A percentile compares a stretch with the other conserved stretches of the same genome.
Evolutionary conservation across 2,797 vertebrate species (phyloP).

Genomic region (Cynodonichthys magdalenae): DNA sequence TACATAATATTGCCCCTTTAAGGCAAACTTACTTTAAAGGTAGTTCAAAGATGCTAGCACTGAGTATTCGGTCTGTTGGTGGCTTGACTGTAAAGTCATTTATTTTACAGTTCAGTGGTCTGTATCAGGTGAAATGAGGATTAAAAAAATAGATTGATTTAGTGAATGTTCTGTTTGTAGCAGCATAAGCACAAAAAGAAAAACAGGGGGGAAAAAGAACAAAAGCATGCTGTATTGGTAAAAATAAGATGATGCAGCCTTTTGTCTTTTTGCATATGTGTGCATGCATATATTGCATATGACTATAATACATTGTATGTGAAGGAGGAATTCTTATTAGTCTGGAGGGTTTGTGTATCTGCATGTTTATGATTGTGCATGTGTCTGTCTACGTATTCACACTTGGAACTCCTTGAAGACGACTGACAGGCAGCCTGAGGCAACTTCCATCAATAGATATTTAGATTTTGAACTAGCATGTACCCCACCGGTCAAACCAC

Average conservation of each 20-base stretch:
- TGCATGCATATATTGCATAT: too few species aligned
- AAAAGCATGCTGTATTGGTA: too few species aligned
- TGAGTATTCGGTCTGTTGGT: too few species aligned
- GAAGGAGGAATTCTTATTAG: not conserved
- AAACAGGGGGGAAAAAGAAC: too few species aligned
- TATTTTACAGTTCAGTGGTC: conserved; percentile 35
- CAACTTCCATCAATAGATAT: conserved; percentile 27
- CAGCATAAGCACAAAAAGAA: too few species aligned
- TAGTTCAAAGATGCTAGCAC: too few species aligned
- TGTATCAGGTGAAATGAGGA: conserved; percentile 24
- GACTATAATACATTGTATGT: too few species aligned
- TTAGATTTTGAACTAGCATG: conserved; percentile 28
- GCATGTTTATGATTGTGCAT: not conserved
- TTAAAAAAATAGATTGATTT: conserved; percentile 11
- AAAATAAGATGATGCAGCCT: too few species aligned
- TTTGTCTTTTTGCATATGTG: too few species aligned
- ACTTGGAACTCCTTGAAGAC: conserved; percentile 8
- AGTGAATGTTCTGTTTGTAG: too few species aligned
- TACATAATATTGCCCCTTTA: not conserved
- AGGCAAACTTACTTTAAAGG: not conserved
- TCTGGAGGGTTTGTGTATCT: conserved; percentile 7
- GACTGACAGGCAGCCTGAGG: conserved; percentile 22
- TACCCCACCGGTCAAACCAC: conserved; percentile 26
- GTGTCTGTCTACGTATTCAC: conserved; percentile 1
- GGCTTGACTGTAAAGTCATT: not conserved